phyloP scores from a whole-genome alignment of 2,888 invertebrate genomes.

The Prosopocoilus inquinatus region DNA sequence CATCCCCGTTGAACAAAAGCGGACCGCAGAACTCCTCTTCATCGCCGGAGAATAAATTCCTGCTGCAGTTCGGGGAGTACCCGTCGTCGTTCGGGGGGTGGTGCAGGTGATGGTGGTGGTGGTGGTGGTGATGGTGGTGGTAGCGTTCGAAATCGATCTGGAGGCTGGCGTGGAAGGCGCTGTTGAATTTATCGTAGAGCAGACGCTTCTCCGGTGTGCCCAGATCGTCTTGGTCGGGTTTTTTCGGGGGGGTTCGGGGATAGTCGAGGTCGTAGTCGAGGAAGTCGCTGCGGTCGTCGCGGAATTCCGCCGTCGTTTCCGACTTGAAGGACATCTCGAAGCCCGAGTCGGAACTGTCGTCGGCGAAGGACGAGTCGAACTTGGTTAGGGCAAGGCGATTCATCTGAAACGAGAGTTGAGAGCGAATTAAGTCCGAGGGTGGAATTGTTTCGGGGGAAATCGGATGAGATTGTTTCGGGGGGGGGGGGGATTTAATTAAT shows the following conservation, averaged over 20 bases:
- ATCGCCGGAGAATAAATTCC: slow-evolving; percentile 24
- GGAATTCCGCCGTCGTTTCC: slow-evolving; percentile 42
- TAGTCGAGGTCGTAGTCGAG: slow-evolving; percentile 44
- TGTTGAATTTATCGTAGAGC: slow-evolving; percentile 47
- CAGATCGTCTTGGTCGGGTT: slow-evolving; percentile 27
- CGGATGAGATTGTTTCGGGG: no score
- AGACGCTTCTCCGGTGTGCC: slow-evolving; percentile 28
- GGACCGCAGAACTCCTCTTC: slow-evolving; percentile 38
- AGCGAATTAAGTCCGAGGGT: background rate
- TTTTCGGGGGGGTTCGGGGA: slow-evolving; percentile 22
- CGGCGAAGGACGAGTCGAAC: slow-evolving; percentile 37
- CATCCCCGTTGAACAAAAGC: slow-evolving; percentile 5
- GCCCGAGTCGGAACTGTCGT: slow-evolving; percentile 74
- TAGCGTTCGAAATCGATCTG: slow-evolving; percentile 29
- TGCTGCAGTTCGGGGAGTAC: slow-evolving; percentile 1
- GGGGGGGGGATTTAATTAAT: no score
- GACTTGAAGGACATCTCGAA: slow-evolving; percentile 70
- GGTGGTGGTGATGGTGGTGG: slow-evolving; percentile 12
- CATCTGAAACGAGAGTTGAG: slow-evolving; percentile 13
- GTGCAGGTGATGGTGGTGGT: slow-evolving; percentile 11
- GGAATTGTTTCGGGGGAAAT: no score
- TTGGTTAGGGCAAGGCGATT: slow-evolving; percentile 5
- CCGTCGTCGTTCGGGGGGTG: slow-evolving; percentile 2
- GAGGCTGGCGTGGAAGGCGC: slow-evolving; percentile 44
- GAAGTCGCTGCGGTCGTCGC: slow-evolving; percentile 43